A percentile compares a stretch with the other conserved stretches of the same genome.
These are phyloP conservation scores for Prionchulus punctatus DNA, from an alignment of 2,888 invertebrate species.

Conservation along the genomic window DNA sequence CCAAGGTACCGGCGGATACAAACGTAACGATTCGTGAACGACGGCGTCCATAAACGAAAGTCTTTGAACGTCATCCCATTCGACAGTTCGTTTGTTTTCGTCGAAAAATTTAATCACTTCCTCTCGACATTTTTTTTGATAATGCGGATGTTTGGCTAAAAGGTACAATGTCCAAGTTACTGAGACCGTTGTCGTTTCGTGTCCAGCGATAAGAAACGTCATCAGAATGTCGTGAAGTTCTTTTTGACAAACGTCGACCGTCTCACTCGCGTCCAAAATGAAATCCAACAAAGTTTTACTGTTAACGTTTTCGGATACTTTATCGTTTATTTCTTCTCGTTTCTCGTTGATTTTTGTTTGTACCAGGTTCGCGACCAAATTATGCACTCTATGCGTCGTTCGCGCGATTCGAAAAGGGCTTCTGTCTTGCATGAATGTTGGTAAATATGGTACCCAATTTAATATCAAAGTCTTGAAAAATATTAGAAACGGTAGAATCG, in stretches of 20 bases:
- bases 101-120: background rate
- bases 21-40: conserved; percentile 2
- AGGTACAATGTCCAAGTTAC: background rate
- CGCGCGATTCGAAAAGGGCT: too few relatives aligned
- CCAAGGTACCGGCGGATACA: background rate
- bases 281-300: background rate
- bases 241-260: background rate
- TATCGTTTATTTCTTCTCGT: background rate
- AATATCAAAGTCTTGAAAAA: too few relatives aligned
- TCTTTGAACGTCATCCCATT: background rate
- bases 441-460: too few relatives aligned
- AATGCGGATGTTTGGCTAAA: background rate
- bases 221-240: conserved; percentile 1
- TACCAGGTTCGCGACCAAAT: background rate
- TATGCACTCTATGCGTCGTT: background rate
- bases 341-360: background rate
- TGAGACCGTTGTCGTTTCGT: conserved; percentile 2
- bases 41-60: background rate
- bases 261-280: background rate
- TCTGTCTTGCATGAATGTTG: too few relatives aligned
- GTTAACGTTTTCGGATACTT: background rate
- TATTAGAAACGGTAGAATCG: too few relatives aligned
- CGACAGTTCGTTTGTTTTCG: too few relatives aligned
- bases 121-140: background rate
- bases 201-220: conserved; percentile 5